Evolutionary conservation across 2,888 invertebrate species (phyloP).

Genomic region (Caenorhabditis plicata): DNA sequence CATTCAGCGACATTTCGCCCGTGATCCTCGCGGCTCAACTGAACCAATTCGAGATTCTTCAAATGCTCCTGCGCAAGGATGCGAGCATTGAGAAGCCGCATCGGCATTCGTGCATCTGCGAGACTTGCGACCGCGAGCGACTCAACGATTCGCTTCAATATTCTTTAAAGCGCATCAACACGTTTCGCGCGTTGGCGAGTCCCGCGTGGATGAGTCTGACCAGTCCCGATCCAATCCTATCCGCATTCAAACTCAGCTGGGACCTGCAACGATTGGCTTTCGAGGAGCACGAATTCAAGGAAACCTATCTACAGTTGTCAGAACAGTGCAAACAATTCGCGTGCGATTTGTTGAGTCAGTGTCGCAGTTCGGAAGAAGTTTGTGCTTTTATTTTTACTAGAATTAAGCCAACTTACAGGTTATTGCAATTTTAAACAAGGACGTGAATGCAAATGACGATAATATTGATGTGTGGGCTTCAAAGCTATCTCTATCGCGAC

Average conservation of each 20-base stretch:
- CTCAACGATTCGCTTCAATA: constrained; percentile 69
- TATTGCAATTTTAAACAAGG: constrained; percentile 70
- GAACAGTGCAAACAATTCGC: constrained; percentile 71
- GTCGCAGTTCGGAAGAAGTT: constrained; percentile 70
- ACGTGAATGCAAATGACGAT: constrained; percentile 63
- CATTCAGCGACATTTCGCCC: constrained; percentile 63
- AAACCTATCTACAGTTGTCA: constrained; percentile 61
- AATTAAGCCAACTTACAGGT: constrained; percentile 48
- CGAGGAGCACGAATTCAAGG: constrained; percentile 70
- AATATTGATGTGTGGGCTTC: constrained; percentile 63
- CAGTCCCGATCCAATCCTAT: constrained; percentile 70
- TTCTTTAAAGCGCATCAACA: constrained; percentile 68
- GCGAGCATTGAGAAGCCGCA: constrained; percentile 62
- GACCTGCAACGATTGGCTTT: constrained; percentile 69
- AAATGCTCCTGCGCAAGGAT: constrained; percentile 68
- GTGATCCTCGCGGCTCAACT: constrained; percentile 61
- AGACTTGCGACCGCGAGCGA: constrained; percentile 45
- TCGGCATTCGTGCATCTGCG: constrained; percentile 47
- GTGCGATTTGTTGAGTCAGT: constrained; percentile 70
- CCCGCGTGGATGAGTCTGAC: constrained; percentile 72
- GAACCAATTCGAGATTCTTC: constrained; percentile 72
- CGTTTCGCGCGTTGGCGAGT: constrained; percentile 70
- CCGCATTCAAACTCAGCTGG: constrained; percentile 70
- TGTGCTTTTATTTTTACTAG: not conserved
- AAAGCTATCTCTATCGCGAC: constrained; percentile 67